phyloP scores from a whole-genome alignment of 2,113 vertebrate species.

The Dermatemys mawii region DNA sequence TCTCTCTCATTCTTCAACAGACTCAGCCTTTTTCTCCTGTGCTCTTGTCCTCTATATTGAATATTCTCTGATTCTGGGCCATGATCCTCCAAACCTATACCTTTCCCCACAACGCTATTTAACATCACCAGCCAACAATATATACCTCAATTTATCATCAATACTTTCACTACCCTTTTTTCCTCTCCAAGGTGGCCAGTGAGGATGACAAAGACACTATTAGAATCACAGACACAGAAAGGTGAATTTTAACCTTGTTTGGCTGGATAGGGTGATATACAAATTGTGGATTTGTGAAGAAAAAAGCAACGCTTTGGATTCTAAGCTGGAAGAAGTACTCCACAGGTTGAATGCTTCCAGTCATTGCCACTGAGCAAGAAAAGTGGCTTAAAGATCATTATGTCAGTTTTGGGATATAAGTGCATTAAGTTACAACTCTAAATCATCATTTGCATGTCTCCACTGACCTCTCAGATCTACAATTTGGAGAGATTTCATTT shows the following conservation, averaged over 20 bases:
- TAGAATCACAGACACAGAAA: background rate
- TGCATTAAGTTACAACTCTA: conserved; percentile 20
- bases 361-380: background rate
- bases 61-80: conserved; percentile 3
- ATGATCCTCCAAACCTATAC: background rate
- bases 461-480: conserved; percentile 26
- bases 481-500: conserved; percentile 66
- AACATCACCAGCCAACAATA: background rate
- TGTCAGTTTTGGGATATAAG: background rate
- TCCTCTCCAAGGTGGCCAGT: conserved; percentile 19
- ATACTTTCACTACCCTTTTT: conserved; percentile 21
- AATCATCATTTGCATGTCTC: conserved; percentile 29
- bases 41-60: background rate
- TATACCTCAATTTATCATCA: conserved; percentile 10
- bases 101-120: conserved; percentile 23
- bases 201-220: conserved; percentile 17
- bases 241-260: background rate
- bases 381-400: background rate
- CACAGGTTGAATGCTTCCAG: background rate
- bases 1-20: background rate
- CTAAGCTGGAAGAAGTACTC: background rate
- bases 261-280: background rate
- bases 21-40: background rate
- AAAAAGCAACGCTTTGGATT: background rate
- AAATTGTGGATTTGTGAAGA: background rate